Evolutionary conservation across 2,797 vertebrate genomes (phyloP).

Genomic region (Austrolebias charrua): DNA sequence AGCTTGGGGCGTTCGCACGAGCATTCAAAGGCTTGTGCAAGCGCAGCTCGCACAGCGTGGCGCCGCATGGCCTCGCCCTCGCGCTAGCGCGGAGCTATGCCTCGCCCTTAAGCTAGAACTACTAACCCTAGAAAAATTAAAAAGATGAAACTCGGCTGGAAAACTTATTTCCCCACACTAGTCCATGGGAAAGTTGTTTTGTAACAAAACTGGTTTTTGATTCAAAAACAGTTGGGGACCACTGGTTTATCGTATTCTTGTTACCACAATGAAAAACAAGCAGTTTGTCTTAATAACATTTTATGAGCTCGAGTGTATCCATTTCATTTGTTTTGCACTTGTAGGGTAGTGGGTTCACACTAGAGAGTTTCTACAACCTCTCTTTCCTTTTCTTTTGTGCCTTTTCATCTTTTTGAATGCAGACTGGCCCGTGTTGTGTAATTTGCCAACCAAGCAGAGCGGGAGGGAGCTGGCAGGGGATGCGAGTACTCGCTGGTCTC

Average conservation of each 20-base stretch:
- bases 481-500: constrained; percentile 57
- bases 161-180: too few relatives aligned
- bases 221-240: too few relatives aligned
- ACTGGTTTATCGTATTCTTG: neutral
- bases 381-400: constrained; percentile 28
- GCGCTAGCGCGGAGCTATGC: too few relatives aligned
- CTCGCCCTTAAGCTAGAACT: too few relatives aligned
- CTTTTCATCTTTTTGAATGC: constrained; percentile 49
- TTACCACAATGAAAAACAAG: constrained; percentile 16
- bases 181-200: too few relatives aligned
- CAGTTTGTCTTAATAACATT: constrained; percentile 25
- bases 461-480: constrained; percentile 57
- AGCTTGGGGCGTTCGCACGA: too few relatives aligned
- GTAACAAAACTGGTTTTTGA: too few relatives aligned
- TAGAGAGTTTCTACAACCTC: constrained; percentile 35
- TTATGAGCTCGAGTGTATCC: constrained; percentile 35
- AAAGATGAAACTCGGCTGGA: too few relatives aligned
- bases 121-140: too few relatives aligned
- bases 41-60: too few relatives aligned
- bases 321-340: constrained; percentile 47
- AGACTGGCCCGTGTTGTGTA: constrained; percentile 44
- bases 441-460: constrained; percentile 55
- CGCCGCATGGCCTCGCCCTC: too few relatives aligned
- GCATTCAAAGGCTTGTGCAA: too few relatives aligned
- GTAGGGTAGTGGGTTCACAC: constrained; percentile 26